Evolutionary conservation across 2,113 vertebrate genomes (phyloP), one percentile per base, ranked within the genome.

Genomic region (Amphiprion percula): DNA sequence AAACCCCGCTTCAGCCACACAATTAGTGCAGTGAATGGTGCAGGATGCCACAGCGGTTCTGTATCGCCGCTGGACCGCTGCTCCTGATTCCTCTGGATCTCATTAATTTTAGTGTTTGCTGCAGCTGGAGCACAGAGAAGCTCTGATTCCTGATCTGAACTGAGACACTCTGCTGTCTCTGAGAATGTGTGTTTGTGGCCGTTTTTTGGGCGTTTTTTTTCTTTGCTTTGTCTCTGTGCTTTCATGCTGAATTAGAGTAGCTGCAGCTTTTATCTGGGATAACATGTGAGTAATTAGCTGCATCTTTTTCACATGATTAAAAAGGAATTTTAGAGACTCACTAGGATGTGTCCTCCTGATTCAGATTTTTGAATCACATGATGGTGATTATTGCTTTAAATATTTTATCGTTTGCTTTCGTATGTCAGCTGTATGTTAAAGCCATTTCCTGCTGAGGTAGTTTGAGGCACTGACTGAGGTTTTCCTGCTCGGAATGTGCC

Each of bases 71-170:
- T 24, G 21, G 52, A 17, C 10, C 10, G 59, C 30, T 44, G 47
- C 9, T 26, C 49, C 33, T 44, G 14, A 24, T 82, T 60, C 14
- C 44, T 54, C n/a, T 62, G 63, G 56, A 63, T 67, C 63, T 16
- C 49, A 30, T 54, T 65, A 17, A 55, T 68, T 52, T 53, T 68
- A 17, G 37, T 55, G 41, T 74, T 6, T 30, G 44, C 46, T 33
- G 60, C 61, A 74, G 84, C 61, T 70, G 23, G 39, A 58, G 56
- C 46, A 41, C 64, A 85, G 49, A 81, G 37, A 72, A 17, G 17
- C 53, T 54, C 44, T 49, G 49, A 44, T 33, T 74, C 50, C 79
- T 15, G 46, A 77, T 62, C 39, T 77, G 53, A 68, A 44, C 47
- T 68, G 60, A 63, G 53, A 68, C 15, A 24, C 8, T 30, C 53